Percentiles rank a stretch among this genome's conserved stretches.
Conservation (phyloP, 1,140 invertebrate genomes). For the Bombus waltoni region DNA sequence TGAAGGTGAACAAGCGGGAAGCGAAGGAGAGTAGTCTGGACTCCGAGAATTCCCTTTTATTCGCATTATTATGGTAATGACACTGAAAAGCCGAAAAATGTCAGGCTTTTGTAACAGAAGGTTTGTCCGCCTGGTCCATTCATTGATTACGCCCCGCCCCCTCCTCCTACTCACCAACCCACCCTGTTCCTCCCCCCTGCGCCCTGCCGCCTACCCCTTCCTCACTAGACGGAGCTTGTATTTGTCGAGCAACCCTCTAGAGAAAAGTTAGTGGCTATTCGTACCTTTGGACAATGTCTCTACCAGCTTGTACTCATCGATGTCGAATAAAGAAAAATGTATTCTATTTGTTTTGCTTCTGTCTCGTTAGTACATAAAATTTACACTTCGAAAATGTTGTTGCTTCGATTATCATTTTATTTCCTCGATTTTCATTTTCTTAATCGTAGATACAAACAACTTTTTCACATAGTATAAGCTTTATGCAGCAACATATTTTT, state of each 20-base stretch:
- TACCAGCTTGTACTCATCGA: conserved; percentile 40
- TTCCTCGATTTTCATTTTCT: background rate
- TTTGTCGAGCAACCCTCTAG: conserved; percentile 45
- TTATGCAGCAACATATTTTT: background rate
- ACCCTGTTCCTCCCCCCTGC: background rate
- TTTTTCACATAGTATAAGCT: background rate
- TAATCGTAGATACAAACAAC: background rate
- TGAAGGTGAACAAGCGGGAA: conserved; percentile 48
- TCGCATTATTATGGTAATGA: conserved; percentile 82
- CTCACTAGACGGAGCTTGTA: conserved; percentile 40
- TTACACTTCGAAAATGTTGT: background rate
- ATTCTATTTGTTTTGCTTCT: background rate
- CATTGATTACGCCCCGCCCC: conserved; percentile 77
- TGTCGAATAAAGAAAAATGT: conserved; percentile 45
- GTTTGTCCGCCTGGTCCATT: conserved; percentile 81
- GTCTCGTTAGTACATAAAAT: background rate
- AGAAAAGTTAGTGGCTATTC: conserved; percentile 55
- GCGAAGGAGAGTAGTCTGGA: conserved; percentile 65
- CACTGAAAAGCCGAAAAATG: conserved; percentile 80
- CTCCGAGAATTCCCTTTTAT: conserved; percentile 79
- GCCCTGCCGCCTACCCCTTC: background rate
- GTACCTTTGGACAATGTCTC: conserved; percentile 52
- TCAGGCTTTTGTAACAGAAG: conserved; percentile 80
- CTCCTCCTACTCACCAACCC: no score
- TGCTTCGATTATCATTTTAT: background rate